A percentile compares a stretch with the other conserved stretches of the same genome.
phyloP scores from a whole-genome alignment of 92 coral and sea anemone genomes.

The Anthopleura xanthogrammica region DNA sequence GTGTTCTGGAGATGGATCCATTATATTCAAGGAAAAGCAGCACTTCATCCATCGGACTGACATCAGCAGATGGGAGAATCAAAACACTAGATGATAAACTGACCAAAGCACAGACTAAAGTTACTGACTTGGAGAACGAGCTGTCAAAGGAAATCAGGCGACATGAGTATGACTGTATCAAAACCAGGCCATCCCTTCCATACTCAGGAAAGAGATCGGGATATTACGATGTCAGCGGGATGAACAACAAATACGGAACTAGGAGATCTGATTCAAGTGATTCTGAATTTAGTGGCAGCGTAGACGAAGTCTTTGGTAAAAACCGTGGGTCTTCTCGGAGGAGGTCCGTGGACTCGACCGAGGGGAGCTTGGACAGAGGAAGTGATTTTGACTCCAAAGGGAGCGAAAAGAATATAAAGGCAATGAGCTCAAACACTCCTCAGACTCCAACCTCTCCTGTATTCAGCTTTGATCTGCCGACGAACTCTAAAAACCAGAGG shows the following conservation, averaged over 20 bases:
- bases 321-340: neutral
- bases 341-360: conserved; percentile 33
- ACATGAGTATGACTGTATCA: conserved; percentile 59
- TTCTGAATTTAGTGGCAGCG: conserved; percentile 24
- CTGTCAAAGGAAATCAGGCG: conserved; percentile 70
- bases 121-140: conserved; percentile 70
- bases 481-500: neutral
- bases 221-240: conserved; percentile 30
- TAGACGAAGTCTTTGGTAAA: conserved; percentile 20
- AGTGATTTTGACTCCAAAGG: conserved; percentile 37
- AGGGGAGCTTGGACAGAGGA: conserved; percentile 22
- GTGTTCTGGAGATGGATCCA: conserved; percentile 48
- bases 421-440: conserved; percentile 6
- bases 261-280: conserved; percentile 25
- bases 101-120: conserved; percentile 64
- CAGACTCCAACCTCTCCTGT: conserved; percentile 32
- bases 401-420: conserved; percentile 17
- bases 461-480: neutral
- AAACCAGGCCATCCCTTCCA: conserved; percentile 43
- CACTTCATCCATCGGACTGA: conserved; percentile 21
- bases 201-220: conserved; percentile 30
- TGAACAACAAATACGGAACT: conserved; percentile 13
- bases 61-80: conserved; percentile 51
- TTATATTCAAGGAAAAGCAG: conserved; percentile 26
- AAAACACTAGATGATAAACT: conserved; percentile 69